phyloP scores from a whole-genome alignment of 2,113 vertebrate genomes.

The Cynocephalus volans region DNA sequence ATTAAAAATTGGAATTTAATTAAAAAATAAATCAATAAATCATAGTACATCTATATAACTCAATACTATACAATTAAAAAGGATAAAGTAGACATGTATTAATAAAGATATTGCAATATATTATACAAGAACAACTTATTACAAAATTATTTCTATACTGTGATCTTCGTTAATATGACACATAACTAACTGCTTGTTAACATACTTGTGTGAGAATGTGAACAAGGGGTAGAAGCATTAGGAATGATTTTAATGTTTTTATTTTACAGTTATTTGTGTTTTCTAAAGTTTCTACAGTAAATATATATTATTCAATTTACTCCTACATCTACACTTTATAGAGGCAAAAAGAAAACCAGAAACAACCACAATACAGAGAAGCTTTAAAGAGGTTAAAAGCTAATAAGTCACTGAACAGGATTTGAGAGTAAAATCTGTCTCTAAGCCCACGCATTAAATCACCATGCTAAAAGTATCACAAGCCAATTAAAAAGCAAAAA shows the following conservation, averaged over 20 bases:
- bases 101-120: not conserved
- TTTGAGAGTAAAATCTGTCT: not conserved
- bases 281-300: not conserved
- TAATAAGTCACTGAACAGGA: not conserved
- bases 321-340: not conserved
- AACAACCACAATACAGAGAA: not conserved
- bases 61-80: not conserved
- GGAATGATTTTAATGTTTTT: not conserved
- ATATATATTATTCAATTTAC: not conserved
- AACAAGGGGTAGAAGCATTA: not conserved
- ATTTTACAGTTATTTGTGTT: not conserved
- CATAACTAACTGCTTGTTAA: not conserved
- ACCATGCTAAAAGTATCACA: not conserved
- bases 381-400: not conserved
- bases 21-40: not conserved
- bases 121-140: not conserved
- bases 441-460: not conserved
- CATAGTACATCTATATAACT: not conserved
- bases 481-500: constrained; percentile 39
- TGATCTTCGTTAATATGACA: not conserved
- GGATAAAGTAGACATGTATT: not conserved
- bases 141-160: not conserved
- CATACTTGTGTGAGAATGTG: not conserved
- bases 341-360: not conserved
- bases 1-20: constrained; percentile 30